Evolutionary conservation across 2,113 vertebrate genomes (phyloP), one percentile per base, ranked within the genome.

Genomic region (Talpa occidentalis): DNA sequence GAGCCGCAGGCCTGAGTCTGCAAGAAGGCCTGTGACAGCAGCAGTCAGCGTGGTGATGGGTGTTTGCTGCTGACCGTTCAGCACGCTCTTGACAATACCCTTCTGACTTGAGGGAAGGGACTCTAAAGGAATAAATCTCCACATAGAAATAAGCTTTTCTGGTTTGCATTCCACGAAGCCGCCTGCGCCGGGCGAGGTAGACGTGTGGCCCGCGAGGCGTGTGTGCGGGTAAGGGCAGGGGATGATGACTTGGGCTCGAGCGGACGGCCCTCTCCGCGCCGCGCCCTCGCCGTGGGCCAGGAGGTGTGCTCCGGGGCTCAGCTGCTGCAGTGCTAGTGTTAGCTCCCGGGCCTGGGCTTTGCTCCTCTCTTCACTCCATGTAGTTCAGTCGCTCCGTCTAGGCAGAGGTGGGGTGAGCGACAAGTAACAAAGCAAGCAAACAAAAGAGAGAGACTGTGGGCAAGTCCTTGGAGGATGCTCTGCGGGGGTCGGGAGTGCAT

Each of bases 401-500:
- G 5, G 35, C 70, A 76, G 59, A 77, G 59, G 54, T 52, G 12
- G 15, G 82, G 77, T 85, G 92, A 73, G 89, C 96, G 82, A 49
- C 21, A 92, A 96, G 88, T 59, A 0, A 93, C 77, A 84, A 96
- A 97, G 95, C 96, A 96, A 98, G 97, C 98, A 98, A 86, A 98
- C 98, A 97, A 97, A 97, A 97, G 97, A 91, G 54, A 95, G 95
- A 95, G 95, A 95, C 93, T 74, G 67, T 59, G 86, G 72, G 96
- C 86, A 74, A 94, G 95, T 95, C 94, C 96, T 90, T 96, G 70
- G 97, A 96, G 97, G 97, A 76, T 97, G 97, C 97, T 97, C 94
- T 79, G 85, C 95, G 90, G 82, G 98, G 97, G 30, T 94, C 76
- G 93, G 95, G 97, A 97, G 95, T 98, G 98, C 97, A 98, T 97